phyloP scores from a whole-genome alignment of 2,888 invertebrate species.

The Synanthedon myopaeformis region DNA sequence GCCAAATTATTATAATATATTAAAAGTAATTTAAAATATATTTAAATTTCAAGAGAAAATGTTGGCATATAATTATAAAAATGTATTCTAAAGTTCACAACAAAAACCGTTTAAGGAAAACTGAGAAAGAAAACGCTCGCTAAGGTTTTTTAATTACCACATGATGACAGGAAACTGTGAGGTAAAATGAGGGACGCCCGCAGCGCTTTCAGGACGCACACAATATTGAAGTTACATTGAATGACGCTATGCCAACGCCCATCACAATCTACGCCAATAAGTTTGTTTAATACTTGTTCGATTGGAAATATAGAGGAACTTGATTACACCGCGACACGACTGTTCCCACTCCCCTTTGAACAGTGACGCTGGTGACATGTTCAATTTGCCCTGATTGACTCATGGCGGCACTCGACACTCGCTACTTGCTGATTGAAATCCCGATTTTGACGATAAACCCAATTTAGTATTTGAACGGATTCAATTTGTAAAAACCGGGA shows the following conservation, averaged over 20 bases:
- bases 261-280: background rate
- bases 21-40: no score
- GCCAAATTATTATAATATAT: no score
- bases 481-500: background rate
- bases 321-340: conserved; percentile 9
- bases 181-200: no score
- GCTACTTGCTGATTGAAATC: conserved; percentile 45
- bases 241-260: background rate
- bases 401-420: conserved; percentile 34
- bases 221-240: background rate
- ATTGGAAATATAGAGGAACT: conserved; percentile 2
- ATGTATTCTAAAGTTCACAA: no score
- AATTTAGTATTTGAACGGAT: conserved; percentile 15
- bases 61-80: no score
- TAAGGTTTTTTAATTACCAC: no score
- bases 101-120: no score
- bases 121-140: no score
- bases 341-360: conserved; percentile 21
- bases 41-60: no score
- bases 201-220: no score
- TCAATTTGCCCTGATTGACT: conserved; percentile 53
- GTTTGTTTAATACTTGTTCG: background rate
- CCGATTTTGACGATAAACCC: conserved; percentile 41
- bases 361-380: conserved; percentile 34
- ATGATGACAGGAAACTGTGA: no score